Conservation (phyloP, 1,140 invertebrate species). For the Chrysoperla carnea region DNA sequence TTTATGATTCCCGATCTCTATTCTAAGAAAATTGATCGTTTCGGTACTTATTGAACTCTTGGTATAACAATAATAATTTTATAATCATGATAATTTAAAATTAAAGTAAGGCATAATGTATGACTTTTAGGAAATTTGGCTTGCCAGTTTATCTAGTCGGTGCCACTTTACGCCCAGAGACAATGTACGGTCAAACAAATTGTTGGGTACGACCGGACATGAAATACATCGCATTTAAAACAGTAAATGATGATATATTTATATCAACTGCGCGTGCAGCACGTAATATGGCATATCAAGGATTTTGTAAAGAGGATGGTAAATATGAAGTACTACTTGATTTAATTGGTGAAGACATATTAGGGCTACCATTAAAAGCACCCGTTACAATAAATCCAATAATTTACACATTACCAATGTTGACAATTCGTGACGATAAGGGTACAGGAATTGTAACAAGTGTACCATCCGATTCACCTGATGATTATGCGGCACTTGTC, state of each 20-base stretch:
- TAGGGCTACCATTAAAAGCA: slow-evolving; percentile 66
- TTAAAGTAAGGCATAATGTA: too few species aligned
- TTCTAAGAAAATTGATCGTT: too few species aligned
- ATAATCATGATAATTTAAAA: too few species aligned
- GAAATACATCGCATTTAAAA: slow-evolving; percentile 71
- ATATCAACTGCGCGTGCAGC: slow-evolving; percentile 78
- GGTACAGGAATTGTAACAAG: slow-evolving; percentile 96
- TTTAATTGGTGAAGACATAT: slow-evolving; percentile 54
- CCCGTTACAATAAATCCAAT: slow-evolving; percentile 66
- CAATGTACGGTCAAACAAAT: slow-evolving; percentile 99
- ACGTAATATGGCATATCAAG: slow-evolving; percentile 93
- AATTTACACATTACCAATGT: slow-evolving; percentile 93
- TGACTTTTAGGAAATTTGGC: slow-evolving; percentile 32
- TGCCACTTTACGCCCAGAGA: slow-evolving; percentile 95
- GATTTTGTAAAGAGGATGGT: slow-evolving; percentile 67
- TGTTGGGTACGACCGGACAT: slow-evolving; percentile 96
- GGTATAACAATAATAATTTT: too few species aligned
- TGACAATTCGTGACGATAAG: slow-evolving; percentile 96
- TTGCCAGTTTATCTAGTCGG: slow-evolving; percentile 75
- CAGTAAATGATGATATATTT: slow-evolving; percentile 57
- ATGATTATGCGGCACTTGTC: slow-evolving; percentile 89
- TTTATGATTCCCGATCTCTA: too few species aligned
- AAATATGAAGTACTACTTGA: slow-evolving; percentile 52
- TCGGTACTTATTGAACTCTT: too few species aligned
- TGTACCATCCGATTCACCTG: slow-evolving; percentile 96